Evolutionary conservation across 23 tunicate species (phyloP).

Genomic region (Halocynthia roretzi): DNA sequence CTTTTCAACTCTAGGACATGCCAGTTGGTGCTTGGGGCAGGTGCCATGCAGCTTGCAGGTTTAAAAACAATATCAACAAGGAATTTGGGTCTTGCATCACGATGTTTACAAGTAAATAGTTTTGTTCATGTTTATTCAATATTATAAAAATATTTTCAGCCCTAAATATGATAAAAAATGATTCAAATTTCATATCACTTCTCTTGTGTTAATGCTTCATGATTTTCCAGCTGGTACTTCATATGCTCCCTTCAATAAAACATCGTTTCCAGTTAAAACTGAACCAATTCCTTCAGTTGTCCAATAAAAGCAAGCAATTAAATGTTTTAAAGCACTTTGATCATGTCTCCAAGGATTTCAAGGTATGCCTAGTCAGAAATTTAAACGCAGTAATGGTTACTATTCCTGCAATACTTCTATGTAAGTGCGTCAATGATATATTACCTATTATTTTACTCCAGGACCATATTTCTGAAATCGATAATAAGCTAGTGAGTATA

Average conservation of each 20-base stretch:
- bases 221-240: slow-evolving; percentile 44
- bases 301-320: slow-evolving; percentile 18
- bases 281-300: background rate
- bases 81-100: slow-evolving; percentile 78
- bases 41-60: slow-evolving; percentile 75
- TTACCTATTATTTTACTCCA: background rate
- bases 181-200: background rate
- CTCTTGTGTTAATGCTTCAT: background rate
- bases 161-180: background rate
- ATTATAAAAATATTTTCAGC: background rate
- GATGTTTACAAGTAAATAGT: slow-evolving; percentile 51
- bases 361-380: slow-evolving; percentile 18
- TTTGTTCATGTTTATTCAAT: background rate
- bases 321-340: slow-evolving; percentile 62
- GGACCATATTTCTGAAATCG: slow-evolving; percentile 72
- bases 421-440: too few relatives aligned
- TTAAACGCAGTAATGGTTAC: too few relatives aligned
- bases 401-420: too few relatives aligned
- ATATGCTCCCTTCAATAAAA: slow-evolving; percentile 52
- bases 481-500: slow-evolving; percentile 51
- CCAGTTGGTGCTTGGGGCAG: slow-evolving; percentile 85
- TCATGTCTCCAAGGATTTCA: slow-evolving; percentile 66
- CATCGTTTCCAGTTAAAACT: slow-evolving; percentile 43
- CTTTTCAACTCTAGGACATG: slow-evolving; percentile 82
- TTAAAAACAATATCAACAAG: slow-evolving; percentile 80